Evolutionary conservation across 1,140 invertebrate genomes (phyloP).

Genomic region (Diploscapter pachys): DNA sequence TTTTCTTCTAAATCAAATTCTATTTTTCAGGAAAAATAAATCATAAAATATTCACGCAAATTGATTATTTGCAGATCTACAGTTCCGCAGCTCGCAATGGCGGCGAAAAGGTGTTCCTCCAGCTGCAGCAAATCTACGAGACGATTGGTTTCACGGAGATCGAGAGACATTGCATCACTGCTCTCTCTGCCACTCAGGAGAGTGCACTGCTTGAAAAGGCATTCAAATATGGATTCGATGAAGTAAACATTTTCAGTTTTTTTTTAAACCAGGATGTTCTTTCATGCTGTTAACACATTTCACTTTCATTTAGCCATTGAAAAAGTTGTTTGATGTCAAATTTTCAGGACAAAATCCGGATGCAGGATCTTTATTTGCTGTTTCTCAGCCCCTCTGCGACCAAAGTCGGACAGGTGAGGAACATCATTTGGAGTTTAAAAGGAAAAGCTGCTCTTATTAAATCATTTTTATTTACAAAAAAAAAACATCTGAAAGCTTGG

Average conservation of each 20-base stretch:
- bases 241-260: slow-evolving; percentile 17
- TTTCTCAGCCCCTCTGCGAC: slow-evolving; percentile 66
- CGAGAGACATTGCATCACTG: slow-evolving; percentile 78
- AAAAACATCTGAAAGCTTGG: no score
- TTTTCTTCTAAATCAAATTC: not conserved
- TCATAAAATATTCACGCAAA: no score
- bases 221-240: slow-evolving; percentile 80
- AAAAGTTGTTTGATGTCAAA: not conserved
- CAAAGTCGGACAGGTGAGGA: slow-evolving; percentile 64
- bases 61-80: slow-evolving; percentile 66
- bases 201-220: slow-evolving; percentile 71
- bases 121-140: slow-evolving; percentile 77
- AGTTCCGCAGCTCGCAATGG: slow-evolving; percentile 74
- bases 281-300: no score
- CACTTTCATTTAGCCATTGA: no score
- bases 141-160: slow-evolving; percentile 84
- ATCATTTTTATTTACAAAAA: no score
- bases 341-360: slow-evolving; percentile 77
- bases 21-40: not conserved
- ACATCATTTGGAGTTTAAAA: no score
- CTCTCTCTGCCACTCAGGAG: slow-evolving; percentile 75
- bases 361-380: slow-evolving; percentile 83
- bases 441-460: no score
- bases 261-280: no score
- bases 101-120: slow-evolving; percentile 71